Evolutionary conservation across 2,797 vertebrate genomes (phyloP), one percentile per base, ranked within the genome.

Genomic region (Pseudopleuronectes americanus): DNA sequence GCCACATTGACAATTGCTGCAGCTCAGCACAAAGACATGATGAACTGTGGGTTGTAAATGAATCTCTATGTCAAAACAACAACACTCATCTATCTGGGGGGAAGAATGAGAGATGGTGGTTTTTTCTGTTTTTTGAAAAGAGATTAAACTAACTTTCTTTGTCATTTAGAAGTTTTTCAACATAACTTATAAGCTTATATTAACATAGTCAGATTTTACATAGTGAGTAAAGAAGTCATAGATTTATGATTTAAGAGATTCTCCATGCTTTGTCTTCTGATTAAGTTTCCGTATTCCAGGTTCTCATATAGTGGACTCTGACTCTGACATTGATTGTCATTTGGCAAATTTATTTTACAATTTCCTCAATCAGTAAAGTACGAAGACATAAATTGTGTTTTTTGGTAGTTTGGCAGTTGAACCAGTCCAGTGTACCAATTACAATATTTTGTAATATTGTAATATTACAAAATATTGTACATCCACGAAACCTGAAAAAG

Each of bases 281-380:
- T 89, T 56, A 89, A 89, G 60, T 77, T 87, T 90, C 89, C 71
- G 88, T 86, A 77, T 53, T 76, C 24, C 24, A 24, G 24, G 24
- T 28, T 6, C 28, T 28, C 6, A 28, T 28, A 28, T 28, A 38
- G 8, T 38, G 36, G 36, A 38, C 36, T 38, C 36, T 12, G 36
- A 12, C 8, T 38, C 36, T 12, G 36, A 38, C 26, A 28, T 28
- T 28, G 26, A 28, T 28, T 28, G 26, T 9, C 48, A 22, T 16
- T 10, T 51, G 47, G 47, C 47, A 21, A 2, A 21, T 6, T 14
- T n/a, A 4, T 48, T 19, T 22, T 28, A 28, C 28, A 28, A 28
- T 7, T 28, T 28, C 28, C 28, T 28, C 28, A 7, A 28, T 28
- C 28, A 28, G 28, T 28, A 28, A 28, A 28, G 28, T 28, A 28